Evolutionary conservation across 2,797 vertebrate species (phyloP).

Genomic region (Sternarchorhynchus goeldii): DNA sequence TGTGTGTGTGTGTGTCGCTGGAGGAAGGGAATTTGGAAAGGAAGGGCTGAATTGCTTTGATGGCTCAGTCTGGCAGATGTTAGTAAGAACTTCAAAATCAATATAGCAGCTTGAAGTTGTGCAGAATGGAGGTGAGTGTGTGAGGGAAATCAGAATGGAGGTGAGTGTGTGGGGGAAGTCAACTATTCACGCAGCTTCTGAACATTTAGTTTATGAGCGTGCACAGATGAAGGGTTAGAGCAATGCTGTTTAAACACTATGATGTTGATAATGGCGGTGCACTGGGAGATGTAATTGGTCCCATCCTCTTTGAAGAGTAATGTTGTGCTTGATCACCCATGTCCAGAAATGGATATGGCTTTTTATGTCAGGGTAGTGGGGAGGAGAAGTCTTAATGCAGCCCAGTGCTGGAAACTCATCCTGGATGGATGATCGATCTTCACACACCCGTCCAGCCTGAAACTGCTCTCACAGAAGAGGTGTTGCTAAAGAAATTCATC

Average conservation of each 20-base stretch:
- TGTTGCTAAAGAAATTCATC: conserved; percentile 35
- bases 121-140: no score
- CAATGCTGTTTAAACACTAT: not conserved
- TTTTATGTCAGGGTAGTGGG: not conserved
- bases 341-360: conserved; percentile 34
- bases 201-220: no score
- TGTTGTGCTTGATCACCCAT: conserved; percentile 36
- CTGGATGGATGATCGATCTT: conserved; percentile 29
- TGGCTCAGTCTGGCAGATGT: no score
- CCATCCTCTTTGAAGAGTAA: conserved; percentile 35
- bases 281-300: conserved; percentile 28
- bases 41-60: no score
- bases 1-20: no score
- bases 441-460: conserved; percentile 16
- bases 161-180: no score
- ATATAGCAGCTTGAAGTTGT: no score
- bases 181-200: no score
- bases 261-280: conserved; percentile 14
- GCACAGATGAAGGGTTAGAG: not conserved
- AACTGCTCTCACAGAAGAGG: conserved; percentile 7
- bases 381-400: conserved; percentile 13
- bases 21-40: no score
- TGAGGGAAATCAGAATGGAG: no score
- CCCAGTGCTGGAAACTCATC: conserved; percentile 27
- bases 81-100: no score